Percentiles rank a stretch among this genome's conserved stretches.
Evolutionary conservation across 2,888 invertebrate genomes (phyloP).

Genomic region (Thecophora atra): DNA sequence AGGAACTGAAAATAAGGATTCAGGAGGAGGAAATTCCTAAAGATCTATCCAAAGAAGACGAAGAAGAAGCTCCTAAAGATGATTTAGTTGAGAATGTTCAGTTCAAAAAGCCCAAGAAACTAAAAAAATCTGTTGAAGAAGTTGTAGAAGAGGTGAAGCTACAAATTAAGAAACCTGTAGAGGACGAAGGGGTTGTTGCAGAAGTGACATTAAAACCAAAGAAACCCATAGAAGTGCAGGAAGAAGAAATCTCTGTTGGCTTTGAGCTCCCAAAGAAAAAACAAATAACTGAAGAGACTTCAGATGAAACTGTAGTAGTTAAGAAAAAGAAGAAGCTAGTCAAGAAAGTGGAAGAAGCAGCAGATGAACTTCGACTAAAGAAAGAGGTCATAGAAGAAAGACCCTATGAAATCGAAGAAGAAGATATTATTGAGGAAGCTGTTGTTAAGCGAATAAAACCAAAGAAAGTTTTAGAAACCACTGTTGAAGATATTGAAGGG

Average conservation of each 20-base stretch:
- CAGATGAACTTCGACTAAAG: conserved; percentile 60
- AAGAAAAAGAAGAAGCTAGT: conserved; percentile 61
- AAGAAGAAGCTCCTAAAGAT: conserved; percentile 49
- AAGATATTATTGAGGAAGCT: conserved; percentile 65
- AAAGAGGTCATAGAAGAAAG: conserved; percentile 61
- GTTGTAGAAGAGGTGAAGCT: conserved; percentile 55
- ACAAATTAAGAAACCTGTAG: conserved; percentile 54
- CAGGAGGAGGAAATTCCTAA: conserved; percentile 58
- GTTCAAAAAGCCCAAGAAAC: conserved; percentile 50
- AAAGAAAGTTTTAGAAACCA: conserved; percentile 53
- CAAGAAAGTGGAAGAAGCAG: conserved; percentile 57
- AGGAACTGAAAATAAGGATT: conserved; percentile 57
- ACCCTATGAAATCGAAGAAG: conserved; percentile 69
- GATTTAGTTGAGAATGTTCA: conserved; percentile 52
- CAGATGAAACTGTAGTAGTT: conserved; percentile 57
- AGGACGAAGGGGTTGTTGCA: conserved; percentile 62
- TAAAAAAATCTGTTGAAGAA: conserved; percentile 52
- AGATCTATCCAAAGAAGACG: conserved; percentile 52
- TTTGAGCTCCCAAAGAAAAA: conserved; percentile 57
- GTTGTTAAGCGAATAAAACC: conserved; percentile 57
- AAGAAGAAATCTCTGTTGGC: conserved; percentile 61
- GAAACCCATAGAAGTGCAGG: conserved; percentile 54
- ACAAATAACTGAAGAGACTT: conserved; percentile 58
- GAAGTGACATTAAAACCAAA: conserved; percentile 63
- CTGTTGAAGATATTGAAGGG: conserved; percentile 60